A percentile compares a stretch with the other conserved stretches of the same genome.
Conservation (phyloP, 2,113 vertebrate genomes). For the Zosterops hypoxanthus region DNA sequence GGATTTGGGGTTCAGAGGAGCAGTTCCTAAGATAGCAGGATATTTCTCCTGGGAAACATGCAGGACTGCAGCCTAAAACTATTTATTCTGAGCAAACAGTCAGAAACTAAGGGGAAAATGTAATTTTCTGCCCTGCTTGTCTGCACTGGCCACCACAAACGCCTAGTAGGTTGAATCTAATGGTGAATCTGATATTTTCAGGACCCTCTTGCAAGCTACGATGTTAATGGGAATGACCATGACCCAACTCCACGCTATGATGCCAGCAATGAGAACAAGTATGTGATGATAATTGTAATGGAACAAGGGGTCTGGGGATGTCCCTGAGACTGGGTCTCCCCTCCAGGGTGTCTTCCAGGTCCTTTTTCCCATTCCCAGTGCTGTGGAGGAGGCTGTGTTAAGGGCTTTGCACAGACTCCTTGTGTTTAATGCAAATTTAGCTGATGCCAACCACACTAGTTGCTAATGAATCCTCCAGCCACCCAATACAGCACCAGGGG, state of each 20-base stretch:
- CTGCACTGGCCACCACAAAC: background rate
- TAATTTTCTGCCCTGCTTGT: background rate
- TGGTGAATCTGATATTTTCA: conserved; percentile 27
- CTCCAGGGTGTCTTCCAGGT: background rate
- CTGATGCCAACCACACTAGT: fast-evolving
- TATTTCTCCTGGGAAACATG: background rate
- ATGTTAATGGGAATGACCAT: conserved; percentile 89
- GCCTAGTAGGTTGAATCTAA: background rate
- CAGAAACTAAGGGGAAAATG: background rate
- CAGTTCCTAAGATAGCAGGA: background rate
- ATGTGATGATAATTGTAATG: background rate
- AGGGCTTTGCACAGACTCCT: background rate
- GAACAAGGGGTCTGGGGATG: background rate
- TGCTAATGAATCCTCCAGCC: background rate
- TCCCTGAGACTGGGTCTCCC: background rate
- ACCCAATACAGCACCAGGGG: fast-evolving
- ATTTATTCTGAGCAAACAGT: background rate
- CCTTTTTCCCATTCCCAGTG: background rate
- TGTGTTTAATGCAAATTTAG: background rate
- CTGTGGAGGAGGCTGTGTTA: background rate
- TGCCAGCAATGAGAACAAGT: conserved; percentile 92
- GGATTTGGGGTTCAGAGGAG: background rate
- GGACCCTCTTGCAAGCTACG: conserved; percentile 92
- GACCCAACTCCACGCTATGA: conserved; percentile 90
- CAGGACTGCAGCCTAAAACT: background rate